Conservation (phyloP, 2,888 invertebrate genomes). For the Watsonalla cultraria region DNA sequence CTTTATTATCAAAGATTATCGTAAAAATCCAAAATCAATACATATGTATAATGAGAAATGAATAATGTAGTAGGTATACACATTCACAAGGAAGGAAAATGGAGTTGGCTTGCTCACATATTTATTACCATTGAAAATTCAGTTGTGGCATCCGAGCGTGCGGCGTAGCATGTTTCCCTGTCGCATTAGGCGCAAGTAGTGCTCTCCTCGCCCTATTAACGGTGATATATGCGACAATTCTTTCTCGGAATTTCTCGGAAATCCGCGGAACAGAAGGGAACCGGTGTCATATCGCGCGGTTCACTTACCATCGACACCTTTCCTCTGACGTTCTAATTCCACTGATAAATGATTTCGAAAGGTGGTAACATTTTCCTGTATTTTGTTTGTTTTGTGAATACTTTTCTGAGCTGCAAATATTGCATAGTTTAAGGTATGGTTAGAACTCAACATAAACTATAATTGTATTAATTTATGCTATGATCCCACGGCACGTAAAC, state of each 20-base stretch:
- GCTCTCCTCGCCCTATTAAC: conserved; percentile 77
- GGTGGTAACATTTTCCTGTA: conserved; percentile 47
- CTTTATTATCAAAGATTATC: background rate
- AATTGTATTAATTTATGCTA: too few species aligned
- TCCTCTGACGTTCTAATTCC: conserved; percentile 65
- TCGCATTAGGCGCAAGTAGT: conserved; percentile 78
- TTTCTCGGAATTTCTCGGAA: conserved; percentile 46
- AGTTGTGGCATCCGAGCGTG: conserved; percentile 61
- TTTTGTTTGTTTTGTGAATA: conserved; percentile 9
- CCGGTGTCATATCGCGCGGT: conserved; percentile 62
- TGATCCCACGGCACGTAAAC: too few species aligned
- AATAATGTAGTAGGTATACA: conserved; percentile 36
- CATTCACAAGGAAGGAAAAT: conserved; percentile 27
- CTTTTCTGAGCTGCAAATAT: too few species aligned
- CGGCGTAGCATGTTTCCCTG: conserved; percentile 72
- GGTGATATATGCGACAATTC: conserved; percentile 77
- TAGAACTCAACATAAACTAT: too few species aligned
- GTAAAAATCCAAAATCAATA: conserved; percentile 22
- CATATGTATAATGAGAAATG: conserved; percentile 20
- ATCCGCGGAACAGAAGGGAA: conserved; percentile 69
- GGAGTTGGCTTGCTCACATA: conserved; percentile 44
- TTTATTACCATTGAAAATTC: conserved; percentile 71
- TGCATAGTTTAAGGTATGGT: too few species aligned
- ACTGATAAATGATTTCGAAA: conserved; percentile 65
- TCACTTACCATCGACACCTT: conserved; percentile 53